Evolutionary conservation across 92 coral and sea anemone genomes (phyloP).

Genomic region (Chrysogorgia sp.): DNA sequence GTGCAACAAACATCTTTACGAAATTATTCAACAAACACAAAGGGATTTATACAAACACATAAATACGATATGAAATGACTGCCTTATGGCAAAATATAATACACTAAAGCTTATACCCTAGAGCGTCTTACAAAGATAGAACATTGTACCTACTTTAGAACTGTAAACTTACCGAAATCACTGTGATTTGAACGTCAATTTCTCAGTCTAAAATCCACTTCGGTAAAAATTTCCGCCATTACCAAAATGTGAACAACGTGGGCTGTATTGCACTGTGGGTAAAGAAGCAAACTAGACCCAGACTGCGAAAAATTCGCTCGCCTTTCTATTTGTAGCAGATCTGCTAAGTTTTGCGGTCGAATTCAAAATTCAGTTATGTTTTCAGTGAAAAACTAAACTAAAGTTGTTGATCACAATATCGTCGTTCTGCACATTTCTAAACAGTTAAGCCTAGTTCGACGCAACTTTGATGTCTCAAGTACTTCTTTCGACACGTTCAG

Average conservation of each 20-base stretch:
- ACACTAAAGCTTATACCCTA: not conserved
- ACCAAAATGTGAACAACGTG: slow-evolving; percentile 1
- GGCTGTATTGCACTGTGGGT: slow-evolving; percentile 2
- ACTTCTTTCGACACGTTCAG: no score
- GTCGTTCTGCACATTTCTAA: no score
- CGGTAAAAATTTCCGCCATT: slow-evolving; percentile 20
- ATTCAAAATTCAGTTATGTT: no score
- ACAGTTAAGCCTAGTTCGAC: no score
- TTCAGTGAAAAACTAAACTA: no score
- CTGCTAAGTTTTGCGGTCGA: no score
- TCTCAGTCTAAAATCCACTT: slow-evolving; percentile 17
- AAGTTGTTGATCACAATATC: no score
- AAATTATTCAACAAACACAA: slow-evolving; percentile 3
- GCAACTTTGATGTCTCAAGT: no score
- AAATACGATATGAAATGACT: slow-evolving; percentile 12
- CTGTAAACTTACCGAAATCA: slow-evolving; percentile 25
- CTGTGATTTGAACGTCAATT: not conserved
- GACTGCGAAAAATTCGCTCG: not conserved
- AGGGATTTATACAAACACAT: not conserved
- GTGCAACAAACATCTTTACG: slow-evolving; percentile 25
- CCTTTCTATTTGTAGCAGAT: slow-evolving; percentile 26
- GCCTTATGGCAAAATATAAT: not conserved
- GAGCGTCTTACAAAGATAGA: slow-evolving; percentile 18
- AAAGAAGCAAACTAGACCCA: slow-evolving; percentile 1
- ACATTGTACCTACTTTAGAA: slow-evolving; percentile 2